Conservation (phyloP, 35 echinoderm and acorn worm genomes). For the Chiridota heheva region DNA sequence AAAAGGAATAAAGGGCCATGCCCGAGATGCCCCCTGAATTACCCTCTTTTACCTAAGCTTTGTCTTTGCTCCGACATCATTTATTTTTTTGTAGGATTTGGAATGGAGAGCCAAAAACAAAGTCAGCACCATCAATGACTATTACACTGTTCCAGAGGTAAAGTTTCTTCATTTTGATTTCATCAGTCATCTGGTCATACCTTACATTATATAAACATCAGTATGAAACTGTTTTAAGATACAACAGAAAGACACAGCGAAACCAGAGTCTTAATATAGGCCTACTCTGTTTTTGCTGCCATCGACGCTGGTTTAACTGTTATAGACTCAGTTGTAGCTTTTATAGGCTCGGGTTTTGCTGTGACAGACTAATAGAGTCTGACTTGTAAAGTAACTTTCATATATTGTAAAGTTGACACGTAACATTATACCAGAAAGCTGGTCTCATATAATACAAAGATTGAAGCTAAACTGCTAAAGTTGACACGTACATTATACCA, state of each 20-base stretch:
- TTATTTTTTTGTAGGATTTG: slow-evolving; percentile 18
- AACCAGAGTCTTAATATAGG: background rate
- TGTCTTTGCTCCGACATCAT: too few relatives aligned
- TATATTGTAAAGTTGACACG: too few relatives aligned
- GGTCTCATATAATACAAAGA: too few relatives aligned
- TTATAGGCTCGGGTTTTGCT: too few relatives aligned
- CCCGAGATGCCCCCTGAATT: too few relatives aligned
- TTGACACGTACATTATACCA: too few relatives aligned
- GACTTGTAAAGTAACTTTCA: too few relatives aligned
- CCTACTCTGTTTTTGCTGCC: background rate
- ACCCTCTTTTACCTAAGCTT: too few relatives aligned
- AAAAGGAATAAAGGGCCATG: too few relatives aligned
- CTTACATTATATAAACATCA: background rate
- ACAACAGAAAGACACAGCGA: background rate
- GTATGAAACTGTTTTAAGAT: background rate
- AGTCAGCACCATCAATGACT: background rate
- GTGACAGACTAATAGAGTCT: too few relatives aligned
- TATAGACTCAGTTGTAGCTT: background rate
- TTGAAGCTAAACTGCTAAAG: too few relatives aligned
- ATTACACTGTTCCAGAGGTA: slow-evolving; percentile 18
- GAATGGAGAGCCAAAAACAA: slow-evolving; percentile 26
- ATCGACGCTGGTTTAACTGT: background rate
- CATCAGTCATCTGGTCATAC: background rate
- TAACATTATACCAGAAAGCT: too few relatives aligned
- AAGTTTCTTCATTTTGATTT: background rate